Evolutionary conservation across 2,797 vertebrate genomes (phyloP).

Genomic region (Cossypha niveicapilla): DNA sequence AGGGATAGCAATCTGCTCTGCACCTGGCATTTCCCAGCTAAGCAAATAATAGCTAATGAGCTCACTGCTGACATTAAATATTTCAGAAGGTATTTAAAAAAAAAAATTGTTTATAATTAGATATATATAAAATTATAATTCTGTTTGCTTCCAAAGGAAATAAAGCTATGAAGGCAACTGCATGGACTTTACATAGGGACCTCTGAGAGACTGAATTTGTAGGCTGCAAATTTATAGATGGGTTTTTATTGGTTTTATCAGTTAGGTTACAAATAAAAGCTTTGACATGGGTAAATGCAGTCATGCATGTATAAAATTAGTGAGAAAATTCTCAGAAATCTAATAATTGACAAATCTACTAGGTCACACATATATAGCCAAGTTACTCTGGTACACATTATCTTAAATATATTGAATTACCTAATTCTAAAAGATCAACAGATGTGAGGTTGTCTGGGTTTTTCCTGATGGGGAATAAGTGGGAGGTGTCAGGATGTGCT

Average conservation of each 20-base stretch:
- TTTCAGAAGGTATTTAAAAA: background rate
- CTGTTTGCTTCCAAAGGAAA: background rate
- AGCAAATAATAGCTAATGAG: background rate
- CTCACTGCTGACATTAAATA: background rate
- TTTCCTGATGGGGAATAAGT: background rate
- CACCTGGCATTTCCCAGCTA: background rate
- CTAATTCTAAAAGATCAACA: background rate
- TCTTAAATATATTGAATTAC: background rate
- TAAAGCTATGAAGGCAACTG: background rate
- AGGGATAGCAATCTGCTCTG: background rate
- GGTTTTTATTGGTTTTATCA: background rate
- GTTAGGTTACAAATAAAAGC: background rate
- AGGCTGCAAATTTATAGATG: background rate
- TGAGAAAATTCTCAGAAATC: background rate
- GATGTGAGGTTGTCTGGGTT: accelerated
- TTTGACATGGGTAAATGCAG: background rate
- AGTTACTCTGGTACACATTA: background rate
- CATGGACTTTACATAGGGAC: background rate
- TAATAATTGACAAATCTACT: background rate
- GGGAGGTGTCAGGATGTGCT: background rate
- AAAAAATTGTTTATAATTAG: background rate
- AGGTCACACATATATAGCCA: background rate
- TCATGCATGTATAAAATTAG: background rate
- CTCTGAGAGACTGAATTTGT: background rate
- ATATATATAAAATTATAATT: background rate